These are phyloP conservation scores for Bubo scandiacus DNA, from an alignment of 2,113 vertebrate genomes.

Conservation along the genomic window DNA sequence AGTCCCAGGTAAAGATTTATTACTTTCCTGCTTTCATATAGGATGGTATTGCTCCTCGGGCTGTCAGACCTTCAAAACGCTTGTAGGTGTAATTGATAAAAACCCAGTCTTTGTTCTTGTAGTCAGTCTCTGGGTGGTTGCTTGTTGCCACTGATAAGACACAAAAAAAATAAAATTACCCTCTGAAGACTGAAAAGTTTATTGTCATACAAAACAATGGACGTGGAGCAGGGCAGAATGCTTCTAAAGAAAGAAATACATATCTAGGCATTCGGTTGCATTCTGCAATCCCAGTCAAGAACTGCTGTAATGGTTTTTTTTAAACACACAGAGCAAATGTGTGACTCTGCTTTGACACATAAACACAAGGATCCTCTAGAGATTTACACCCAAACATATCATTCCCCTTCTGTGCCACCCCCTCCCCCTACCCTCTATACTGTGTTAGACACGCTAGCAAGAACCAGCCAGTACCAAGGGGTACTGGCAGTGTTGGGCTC, in stretches of 20 bases:
- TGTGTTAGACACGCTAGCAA: fast-evolving
- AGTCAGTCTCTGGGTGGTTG: slow-evolving; percentile 91
- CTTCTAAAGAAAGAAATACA: background rate
- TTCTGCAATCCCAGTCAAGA: background rate
- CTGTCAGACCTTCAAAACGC: slow-evolving; percentile 95
- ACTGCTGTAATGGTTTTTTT: background rate
- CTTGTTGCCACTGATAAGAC: slow-evolving; percentile 75
- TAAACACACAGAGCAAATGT: background rate
- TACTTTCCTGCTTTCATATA: slow-evolving; percentile 95
- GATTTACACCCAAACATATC: background rate
- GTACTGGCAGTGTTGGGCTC: fast-evolving
- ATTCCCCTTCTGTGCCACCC: background rate
- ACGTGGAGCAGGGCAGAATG: background rate
- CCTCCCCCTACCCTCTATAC: background rate
- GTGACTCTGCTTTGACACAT: fast-evolving
- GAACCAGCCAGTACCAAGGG: background rate
- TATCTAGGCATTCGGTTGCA: fast-evolving
- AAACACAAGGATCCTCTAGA: background rate
- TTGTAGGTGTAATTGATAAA: slow-evolving; percentile 99
- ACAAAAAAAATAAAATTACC: background rate
- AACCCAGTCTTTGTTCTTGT: slow-evolving; percentile 99
- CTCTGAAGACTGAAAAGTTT: background rate
- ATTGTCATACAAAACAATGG: background rate
- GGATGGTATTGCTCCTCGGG: slow-evolving; percentile 93
- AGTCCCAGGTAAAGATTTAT: background rate